Evolutionary conservation across 2,113 vertebrate genomes (phyloP).

Genomic region (Tichodroma muraria): DNA sequence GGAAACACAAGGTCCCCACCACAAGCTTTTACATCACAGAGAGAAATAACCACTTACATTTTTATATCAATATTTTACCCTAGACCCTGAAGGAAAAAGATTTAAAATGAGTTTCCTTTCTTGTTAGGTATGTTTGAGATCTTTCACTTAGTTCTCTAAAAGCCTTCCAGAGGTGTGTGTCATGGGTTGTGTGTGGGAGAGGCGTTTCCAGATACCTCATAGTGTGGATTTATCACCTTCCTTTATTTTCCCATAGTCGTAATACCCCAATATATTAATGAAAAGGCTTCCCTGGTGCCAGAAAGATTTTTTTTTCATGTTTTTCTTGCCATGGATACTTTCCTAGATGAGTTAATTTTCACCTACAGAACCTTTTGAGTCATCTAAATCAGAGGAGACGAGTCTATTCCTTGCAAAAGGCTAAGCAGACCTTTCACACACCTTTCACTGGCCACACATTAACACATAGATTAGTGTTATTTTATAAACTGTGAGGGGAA

Average conservation of each 20-base stretch:
- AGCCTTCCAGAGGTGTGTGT: background rate
- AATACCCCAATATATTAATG: background rate
- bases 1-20: background rate
- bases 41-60: background rate
- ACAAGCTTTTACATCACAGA: background rate
- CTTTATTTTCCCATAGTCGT: background rate
- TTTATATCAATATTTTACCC: background rate
- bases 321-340: background rate
- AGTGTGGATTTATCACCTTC: background rate
- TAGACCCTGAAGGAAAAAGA: background rate
- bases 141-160: background rate
- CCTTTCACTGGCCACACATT: conserved; percentile 2
- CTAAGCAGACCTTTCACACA: background rate
- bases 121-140: background rate
- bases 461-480: conserved; percentile 3
- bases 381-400: background rate
- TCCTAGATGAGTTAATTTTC: conserved; percentile 22
- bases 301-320: background rate
- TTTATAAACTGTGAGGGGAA: background rate
- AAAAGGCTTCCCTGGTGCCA: background rate
- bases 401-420: background rate
- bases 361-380: background rate
- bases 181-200: fast-evolving
- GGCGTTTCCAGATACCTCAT: background rate
- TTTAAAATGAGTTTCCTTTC: background rate